Evolutionary conservation across 1,140 invertebrate genomes (phyloP).

Genomic region (Polypedilum pembai): DNA sequence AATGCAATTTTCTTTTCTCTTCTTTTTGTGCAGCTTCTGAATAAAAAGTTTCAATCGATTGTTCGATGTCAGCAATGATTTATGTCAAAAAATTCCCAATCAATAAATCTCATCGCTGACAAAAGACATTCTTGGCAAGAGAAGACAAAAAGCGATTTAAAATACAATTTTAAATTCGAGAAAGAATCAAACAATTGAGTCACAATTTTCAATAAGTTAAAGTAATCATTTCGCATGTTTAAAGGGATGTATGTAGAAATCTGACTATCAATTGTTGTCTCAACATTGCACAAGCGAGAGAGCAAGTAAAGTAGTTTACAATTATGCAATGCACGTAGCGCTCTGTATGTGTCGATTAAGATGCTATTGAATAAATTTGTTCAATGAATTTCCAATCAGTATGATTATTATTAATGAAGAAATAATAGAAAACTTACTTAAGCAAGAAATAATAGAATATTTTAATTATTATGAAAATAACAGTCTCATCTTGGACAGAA

Average conservation of each 20-base stretch:
- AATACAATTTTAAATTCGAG: not conserved
- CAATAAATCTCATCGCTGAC: not conserved
- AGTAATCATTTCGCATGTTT: not conserved
- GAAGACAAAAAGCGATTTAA: not conserved
- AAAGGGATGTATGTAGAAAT: not conserved
- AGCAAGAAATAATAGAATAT: not conserved
- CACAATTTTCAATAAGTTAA: not conserved
- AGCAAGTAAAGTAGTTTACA: not conserved
- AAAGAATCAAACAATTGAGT: not conserved
- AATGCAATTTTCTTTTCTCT: no score
- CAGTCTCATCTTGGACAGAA: no score
- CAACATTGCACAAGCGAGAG: not conserved
- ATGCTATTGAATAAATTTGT: conserved; percentile 4
- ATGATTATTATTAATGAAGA: not conserved
- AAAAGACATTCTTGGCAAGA: not conserved
- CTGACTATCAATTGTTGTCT: conserved; percentile 4
- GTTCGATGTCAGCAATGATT: not conserved
- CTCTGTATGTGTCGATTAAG: not conserved
- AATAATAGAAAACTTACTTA: not conserved
- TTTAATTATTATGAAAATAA: no score
- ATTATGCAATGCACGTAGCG: conserved; percentile 6
- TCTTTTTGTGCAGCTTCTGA: no score
- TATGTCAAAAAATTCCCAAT: not conserved
- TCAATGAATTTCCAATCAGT: not conserved
- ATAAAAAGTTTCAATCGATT: no score